Evolutionary conservation across 2,888 invertebrate species (phyloP).

Genomic region (Cylindroiulus punctatus): DNA sequence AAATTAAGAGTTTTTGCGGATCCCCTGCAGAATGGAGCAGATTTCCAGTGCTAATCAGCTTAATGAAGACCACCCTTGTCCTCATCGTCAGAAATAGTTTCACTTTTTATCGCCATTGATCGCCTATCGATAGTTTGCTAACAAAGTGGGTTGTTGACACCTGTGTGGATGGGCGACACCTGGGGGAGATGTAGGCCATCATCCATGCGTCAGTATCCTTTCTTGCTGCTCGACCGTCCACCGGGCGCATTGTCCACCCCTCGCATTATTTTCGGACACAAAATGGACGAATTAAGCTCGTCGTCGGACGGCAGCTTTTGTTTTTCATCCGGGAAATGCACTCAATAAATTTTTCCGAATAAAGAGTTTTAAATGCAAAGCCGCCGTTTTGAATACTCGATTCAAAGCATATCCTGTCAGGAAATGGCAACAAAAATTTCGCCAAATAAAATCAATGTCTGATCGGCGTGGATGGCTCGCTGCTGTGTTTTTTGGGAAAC

Average conservation of each 20-base stretch:
- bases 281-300: background rate
- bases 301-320: background rate
- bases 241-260: background rate
- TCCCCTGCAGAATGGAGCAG: background rate
- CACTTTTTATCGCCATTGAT: background rate
- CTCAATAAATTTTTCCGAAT: background rate
- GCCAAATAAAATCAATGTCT: constrained; percentile 3
- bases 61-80: background rate
- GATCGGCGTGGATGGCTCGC: background rate
- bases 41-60: background rate
- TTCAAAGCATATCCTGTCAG: constrained; percentile 1
- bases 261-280: constrained; percentile 1
- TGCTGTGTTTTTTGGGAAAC: background rate
- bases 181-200: constrained; percentile 24
- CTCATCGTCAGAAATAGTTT: background rate
- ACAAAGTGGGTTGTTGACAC: constrained; percentile 14
- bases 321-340: constrained; percentile 27
- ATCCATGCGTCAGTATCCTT: background rate
- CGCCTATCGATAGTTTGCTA: background rate
- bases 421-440: background rate
- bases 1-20: no score
- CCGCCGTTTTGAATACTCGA: background rate
- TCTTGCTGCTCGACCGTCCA: background rate
- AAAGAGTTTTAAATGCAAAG: constrained; percentile 28
- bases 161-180: background rate